phyloP scores from a whole-genome alignment of 2,113 vertebrate species.

The Felis chaus region DNA sequence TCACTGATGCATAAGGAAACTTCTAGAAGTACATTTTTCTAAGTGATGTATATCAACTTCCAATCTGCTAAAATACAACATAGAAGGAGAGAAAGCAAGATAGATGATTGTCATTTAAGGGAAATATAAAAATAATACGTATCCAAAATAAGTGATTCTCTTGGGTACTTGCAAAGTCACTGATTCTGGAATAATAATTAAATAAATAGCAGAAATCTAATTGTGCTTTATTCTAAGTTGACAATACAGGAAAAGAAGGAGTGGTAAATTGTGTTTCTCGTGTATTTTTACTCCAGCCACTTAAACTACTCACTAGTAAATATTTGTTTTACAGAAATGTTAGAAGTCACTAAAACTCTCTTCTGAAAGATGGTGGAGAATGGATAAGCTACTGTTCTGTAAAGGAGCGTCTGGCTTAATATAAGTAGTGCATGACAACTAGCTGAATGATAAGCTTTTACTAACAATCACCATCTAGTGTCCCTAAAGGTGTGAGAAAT shows the following conservation, averaged over 20 bases:
- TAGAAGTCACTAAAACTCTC: not conserved
- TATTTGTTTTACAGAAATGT: not conserved
- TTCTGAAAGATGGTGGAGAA: not conserved
- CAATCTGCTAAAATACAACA: not conserved
- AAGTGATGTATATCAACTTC: not conserved
- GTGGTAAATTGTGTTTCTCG: not conserved
- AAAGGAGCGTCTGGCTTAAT: not conserved
- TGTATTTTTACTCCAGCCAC: not conserved
- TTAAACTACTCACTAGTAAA: not conserved
- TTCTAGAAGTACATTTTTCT: constrained; percentile 11
- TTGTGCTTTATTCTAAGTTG: not conserved
- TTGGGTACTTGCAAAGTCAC: not conserved
- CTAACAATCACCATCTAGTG: not conserved
- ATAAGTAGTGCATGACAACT: not conserved
- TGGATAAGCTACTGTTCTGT: not conserved
- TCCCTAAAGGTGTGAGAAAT: not conserved
- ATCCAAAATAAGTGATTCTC: not conserved
- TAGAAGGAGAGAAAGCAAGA: not conserved
- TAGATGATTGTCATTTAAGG: not conserved
- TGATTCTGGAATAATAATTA: not conserved
- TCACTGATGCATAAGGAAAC: constrained; percentile 25
- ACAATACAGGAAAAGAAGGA: not conserved
- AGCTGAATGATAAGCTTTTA: not conserved
- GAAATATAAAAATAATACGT: not conserved
- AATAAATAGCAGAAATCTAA: not conserved